Conservation (phyloP, 2,888 invertebrate genomes). For the Eupithecia abbreviata region DNA sequence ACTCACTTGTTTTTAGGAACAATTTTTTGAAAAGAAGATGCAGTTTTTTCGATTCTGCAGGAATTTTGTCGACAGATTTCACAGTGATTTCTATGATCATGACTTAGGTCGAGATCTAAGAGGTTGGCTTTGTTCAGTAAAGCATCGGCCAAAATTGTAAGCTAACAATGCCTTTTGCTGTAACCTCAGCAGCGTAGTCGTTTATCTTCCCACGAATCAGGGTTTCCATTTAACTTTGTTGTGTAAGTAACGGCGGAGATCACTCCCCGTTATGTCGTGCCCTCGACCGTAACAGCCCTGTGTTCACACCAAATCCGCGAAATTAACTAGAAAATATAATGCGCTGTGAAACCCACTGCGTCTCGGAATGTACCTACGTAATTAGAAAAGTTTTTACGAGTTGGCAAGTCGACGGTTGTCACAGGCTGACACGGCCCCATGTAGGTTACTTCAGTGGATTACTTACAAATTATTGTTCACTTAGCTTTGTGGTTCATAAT, state of each 20-base stretch:
- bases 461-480: conserved; percentile 72
- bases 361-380: conserved; percentile 73
- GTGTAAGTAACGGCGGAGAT: conserved; percentile 58
- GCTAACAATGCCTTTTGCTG: conserved; percentile 21
- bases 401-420: conserved; percentile 76
- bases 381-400: conserved; percentile 83
- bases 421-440: conserved; percentile 68
- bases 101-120: not conserved
- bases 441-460: conserved; percentile 74
- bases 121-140: not conserved
- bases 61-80: not conserved
- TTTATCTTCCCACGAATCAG: conserved; percentile 60
- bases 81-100: not conserved
- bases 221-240: conserved; percentile 68
- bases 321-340: conserved; percentile 80
- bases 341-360: conserved; percentile 67
- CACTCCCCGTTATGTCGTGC: conserved; percentile 53
- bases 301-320: conserved; percentile 70
- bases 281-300: conserved; percentile 41
- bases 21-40: conserved; percentile 28
- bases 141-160: conserved; percentile 11
- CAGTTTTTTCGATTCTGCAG: not conserved
- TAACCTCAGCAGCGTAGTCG: conserved; percentile 28
- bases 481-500: conserved; percentile 33
- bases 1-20: conserved; percentile 21